Percentiles rank a stretch among this genome's conserved stretches.
Evolutionary conservation across 2,888 invertebrate species (phyloP).

Genomic region (Aleiodes testaceus): DNA sequence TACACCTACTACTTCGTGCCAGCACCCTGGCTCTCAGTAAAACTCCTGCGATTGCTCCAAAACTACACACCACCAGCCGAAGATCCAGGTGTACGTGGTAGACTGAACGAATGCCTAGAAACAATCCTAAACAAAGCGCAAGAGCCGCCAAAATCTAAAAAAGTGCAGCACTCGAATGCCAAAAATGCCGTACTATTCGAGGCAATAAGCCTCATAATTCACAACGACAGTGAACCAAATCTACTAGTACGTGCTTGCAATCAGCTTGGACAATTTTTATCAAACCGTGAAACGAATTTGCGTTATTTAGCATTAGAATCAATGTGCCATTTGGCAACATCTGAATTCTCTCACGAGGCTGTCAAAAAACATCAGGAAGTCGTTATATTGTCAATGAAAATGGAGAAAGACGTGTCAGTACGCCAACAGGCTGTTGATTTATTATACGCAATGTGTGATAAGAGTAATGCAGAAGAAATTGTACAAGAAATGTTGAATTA

Average conservation of each 20-base stretch:
- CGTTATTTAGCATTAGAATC: conserved; percentile 98
- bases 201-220: conserved; percentile 99
- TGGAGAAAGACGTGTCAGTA: conserved; percentile 98
- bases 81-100: conserved; percentile 96
- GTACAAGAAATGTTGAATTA: conserved; percentile 99
- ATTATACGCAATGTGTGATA: conserved; percentile 99
- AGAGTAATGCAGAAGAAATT: conserved; percentile 98
- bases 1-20: conserved; percentile 99
- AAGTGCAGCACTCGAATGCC: conserved; percentile 99
- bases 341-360: conserved; percentile 99
- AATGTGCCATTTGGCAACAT: conserved; percentile 99
- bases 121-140: conserved; percentile 99
- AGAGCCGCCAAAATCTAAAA: conserved; percentile 99
- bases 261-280: conserved; percentile 98
- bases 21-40: conserved; percentile 99
- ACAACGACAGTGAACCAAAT: conserved; percentile 98
- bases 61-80: conserved; percentile 98
- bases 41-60: conserved; percentile 94
- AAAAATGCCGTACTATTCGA: conserved; percentile 99
- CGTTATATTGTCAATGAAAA: conserved; percentile 98
- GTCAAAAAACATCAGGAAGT: conserved; percentile 99
- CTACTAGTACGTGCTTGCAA: conserved; percentile 98
- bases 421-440: conserved; percentile 98
- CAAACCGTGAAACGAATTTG: conserved; percentile 97
- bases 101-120: conserved; percentile 97